Conservation (phyloP, 2,113 vertebrate genomes). For the Anguilla rostrata region DNA sequence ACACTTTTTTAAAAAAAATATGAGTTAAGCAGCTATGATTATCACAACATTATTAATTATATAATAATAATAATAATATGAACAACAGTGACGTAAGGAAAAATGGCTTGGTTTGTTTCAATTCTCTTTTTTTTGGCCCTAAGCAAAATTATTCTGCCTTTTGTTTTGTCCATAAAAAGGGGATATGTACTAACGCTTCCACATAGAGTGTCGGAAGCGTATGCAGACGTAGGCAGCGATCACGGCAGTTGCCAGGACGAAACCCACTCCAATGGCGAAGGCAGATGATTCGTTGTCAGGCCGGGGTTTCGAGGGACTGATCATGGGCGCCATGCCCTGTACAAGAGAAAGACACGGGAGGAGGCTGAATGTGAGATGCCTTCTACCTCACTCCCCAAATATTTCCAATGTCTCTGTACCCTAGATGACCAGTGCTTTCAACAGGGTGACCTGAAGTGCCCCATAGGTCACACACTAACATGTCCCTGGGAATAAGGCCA, state of each 20-base stretch:
- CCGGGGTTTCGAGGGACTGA: conserved; percentile 48
- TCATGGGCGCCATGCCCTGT: conserved; percentile 47
- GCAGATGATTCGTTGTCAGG: conserved; percentile 36
- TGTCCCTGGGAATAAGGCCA: too few species aligned
- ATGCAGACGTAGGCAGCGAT: conserved; percentile 45
- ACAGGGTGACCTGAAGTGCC: background rate
- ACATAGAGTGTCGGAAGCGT: conserved; percentile 26
- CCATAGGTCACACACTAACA: background rate
- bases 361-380: background rate
- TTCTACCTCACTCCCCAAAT: background rate
- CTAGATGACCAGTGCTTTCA: background rate
- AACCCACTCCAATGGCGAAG: conserved; percentile 32
- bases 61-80: conserved; percentile 32
- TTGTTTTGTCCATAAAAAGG: conserved; percentile 47
- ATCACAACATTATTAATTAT: conserved; percentile 33
- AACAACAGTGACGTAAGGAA: conserved; percentile 28
- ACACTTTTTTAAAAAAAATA: conserved; percentile 28
- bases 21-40: conserved; percentile 45
- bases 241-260: conserved; percentile 32
- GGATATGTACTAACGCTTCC: conserved; percentile 47
- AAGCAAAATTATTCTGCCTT: conserved; percentile 28
- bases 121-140: conserved; percentile 51
- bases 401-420: background rate
- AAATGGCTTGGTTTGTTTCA: conserved; percentile 40
- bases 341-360: conserved; percentile 26